Evolutionary conservation across 2,113 vertebrate species (phyloP).

Genomic region (Muscicapa adusta): DNA sequence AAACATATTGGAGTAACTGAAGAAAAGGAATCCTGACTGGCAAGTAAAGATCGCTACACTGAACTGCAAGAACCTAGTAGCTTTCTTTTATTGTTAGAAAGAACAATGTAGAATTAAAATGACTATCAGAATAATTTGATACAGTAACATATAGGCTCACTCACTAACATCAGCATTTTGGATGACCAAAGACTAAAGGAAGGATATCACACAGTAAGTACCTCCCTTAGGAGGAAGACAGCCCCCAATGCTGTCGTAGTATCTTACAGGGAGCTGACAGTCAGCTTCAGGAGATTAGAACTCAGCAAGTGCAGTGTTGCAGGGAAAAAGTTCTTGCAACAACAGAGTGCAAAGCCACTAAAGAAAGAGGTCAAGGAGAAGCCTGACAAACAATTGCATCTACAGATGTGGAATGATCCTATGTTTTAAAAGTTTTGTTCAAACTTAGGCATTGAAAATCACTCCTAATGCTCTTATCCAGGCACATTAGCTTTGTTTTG

Average conservation of each 20-base stretch:
- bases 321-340: background rate
- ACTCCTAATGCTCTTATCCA: background rate
- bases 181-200: background rate
- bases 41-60: background rate
- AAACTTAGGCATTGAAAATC: background rate
- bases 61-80: background rate
- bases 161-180: background rate
- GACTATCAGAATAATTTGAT: background rate
- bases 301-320: background rate
- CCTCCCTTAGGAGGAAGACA: background rate
- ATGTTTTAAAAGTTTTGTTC: background rate
- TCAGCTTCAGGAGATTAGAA: background rate
- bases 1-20: background rate
- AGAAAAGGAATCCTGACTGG: background rate
- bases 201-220: background rate
- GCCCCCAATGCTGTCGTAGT: background rate
- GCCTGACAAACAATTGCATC: fast-evolving
- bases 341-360: background rate
- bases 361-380: background rate
- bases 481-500: background rate
- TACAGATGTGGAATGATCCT: background rate
- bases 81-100: background rate
- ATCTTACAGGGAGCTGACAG: background rate
- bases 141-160: background rate
- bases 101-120: background rate